Evolutionary conservation across 1,140 invertebrate species (phyloP).

Genomic region (Calliphora vicina): DNA sequence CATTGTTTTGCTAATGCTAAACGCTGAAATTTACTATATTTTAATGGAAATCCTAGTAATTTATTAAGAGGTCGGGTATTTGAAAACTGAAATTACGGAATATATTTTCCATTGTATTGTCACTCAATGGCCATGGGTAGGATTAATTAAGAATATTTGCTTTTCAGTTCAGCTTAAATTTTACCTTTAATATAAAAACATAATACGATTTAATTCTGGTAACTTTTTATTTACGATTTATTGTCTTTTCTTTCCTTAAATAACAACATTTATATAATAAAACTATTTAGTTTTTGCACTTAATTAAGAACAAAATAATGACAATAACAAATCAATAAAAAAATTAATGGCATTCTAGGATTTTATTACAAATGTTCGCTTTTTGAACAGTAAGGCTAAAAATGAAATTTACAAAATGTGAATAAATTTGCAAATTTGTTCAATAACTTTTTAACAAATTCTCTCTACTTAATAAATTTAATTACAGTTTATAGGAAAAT

Average conservation of each 20-base stretch:
- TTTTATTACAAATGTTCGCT: neutral
- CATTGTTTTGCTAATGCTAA: too few relatives aligned
- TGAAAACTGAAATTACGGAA: too few relatives aligned
- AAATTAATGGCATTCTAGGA: neutral
- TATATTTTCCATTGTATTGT: too few relatives aligned
- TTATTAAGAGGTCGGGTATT: too few relatives aligned
- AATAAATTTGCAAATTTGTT: neutral
- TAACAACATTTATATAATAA: neutral
- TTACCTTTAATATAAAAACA: too few relatives aligned
- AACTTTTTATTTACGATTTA: neutral
- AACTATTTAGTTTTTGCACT: neutral
- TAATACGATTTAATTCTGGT: too few relatives aligned
- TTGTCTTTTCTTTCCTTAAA: neutral
- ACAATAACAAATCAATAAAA: neutral
- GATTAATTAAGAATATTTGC: too few relatives aligned
- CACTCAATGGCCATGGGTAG: too few relatives aligned
- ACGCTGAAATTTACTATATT: too few relatives aligned
- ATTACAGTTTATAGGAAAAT: neutral
- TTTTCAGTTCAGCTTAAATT: too few relatives aligned
- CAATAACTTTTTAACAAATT: neutral
- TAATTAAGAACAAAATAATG: neutral
- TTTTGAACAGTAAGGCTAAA: neutral
- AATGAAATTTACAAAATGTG: neutral
- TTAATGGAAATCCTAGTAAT: too few relatives aligned
- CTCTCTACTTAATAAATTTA: neutral